phyloP scores from a whole-genome alignment of 2,113 vertebrate species.

The Tapirus terrestris region DNA sequence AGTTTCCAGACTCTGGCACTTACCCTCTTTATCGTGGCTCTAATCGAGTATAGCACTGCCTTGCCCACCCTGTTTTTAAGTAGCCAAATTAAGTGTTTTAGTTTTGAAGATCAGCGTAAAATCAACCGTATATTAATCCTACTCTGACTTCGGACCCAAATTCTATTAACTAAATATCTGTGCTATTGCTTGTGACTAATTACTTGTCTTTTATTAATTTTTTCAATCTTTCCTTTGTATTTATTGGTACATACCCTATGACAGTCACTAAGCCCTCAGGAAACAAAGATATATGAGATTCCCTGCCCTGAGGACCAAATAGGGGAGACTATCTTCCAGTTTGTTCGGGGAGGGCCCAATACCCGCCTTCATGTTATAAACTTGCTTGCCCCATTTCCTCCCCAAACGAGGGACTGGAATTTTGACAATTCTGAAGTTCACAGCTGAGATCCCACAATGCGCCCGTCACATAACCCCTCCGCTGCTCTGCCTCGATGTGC shows the following conservation, averaged over 20 bases:
- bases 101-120: neutral
- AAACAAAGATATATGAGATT: neutral
- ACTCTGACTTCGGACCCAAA: neutral
- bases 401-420: neutral
- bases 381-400: neutral
- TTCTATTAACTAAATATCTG: neutral
- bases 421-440: neutral
- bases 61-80: neutral
- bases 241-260: neutral
- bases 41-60: neutral
- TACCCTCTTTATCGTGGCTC: neutral
- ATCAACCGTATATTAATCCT: neutral
- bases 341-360: neutral
- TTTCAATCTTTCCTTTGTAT: neutral
- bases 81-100: neutral
- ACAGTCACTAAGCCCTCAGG: neutral
- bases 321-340: neutral
- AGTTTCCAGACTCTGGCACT: neutral
- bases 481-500: neutral
- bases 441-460: neutral
- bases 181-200: neutral
- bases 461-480: neutral
- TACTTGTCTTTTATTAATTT: neutral
- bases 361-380: neutral
- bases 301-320: neutral